These are phyloP conservation scores for Ceyx cyanopectus DNA, from an alignment of 2,113 vertebrate species.

Conservation along the genomic window DNA sequence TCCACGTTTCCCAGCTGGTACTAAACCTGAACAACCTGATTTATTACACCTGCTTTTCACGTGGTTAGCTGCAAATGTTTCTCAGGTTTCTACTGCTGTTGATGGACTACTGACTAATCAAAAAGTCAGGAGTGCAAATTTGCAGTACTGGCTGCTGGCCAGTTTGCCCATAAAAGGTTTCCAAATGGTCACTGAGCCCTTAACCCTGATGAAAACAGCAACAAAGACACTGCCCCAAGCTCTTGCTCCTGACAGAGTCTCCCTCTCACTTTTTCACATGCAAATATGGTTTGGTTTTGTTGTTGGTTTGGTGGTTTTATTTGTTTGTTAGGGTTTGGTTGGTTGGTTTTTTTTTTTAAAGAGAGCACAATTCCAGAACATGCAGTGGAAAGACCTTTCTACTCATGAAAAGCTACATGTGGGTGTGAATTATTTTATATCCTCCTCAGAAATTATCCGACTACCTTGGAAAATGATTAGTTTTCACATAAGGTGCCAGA, in stretches of 20 bases:
- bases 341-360: not conserved
- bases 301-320: too few species aligned
- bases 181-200: constrained; percentile 64
- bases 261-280: not conserved
- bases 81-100: constrained; percentile 63
- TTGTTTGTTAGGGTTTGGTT: not conserved
- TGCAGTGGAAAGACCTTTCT: not conserved
- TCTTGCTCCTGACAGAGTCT: not conserved
- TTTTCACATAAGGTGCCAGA: constrained; percentile 60
- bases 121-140: constrained; percentile 71
- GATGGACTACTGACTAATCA: constrained; percentile 76
- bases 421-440: constrained; percentile 63
- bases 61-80: constrained; percentile 74
- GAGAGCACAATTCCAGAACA: not conserved
- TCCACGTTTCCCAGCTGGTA: constrained; percentile 65
- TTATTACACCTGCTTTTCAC: constrained; percentile 73
- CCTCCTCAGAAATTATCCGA: constrained; percentile 60
- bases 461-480: constrained; percentile 62
- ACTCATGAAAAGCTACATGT: constrained; percentile 51
- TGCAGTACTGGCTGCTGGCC: constrained; percentile 65
- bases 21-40: constrained; percentile 72
- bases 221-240: constrained; percentile 48
- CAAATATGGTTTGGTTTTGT: not conserved
- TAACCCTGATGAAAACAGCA: constrained; percentile 66
- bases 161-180: constrained; percentile 72